A percentile compares a stretch with the other conserved stretches of the same genome.
Conservation (phyloP, 2,888 invertebrate genomes). For the Seira ritae region DNA sequence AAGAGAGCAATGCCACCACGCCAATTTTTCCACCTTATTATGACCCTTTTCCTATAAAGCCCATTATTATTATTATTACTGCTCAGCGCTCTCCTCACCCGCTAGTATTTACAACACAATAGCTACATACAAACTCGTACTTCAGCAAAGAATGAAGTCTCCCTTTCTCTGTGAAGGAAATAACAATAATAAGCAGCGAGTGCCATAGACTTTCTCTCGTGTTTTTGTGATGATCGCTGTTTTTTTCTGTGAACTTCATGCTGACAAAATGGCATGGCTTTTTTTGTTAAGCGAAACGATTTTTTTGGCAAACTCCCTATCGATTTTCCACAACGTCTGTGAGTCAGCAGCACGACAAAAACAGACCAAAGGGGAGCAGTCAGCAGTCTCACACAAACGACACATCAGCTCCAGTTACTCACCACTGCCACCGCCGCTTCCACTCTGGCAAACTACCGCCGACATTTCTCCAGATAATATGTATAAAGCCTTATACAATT, state of each 20-base stretch:
- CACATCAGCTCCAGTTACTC: constrained; percentile 54
- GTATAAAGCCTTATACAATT: neutral
- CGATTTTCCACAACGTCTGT: constrained; percentile 62
- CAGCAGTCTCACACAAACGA: constrained; percentile 63
- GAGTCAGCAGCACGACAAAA: constrained; percentile 53
- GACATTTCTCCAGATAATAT: constrained; percentile 18
- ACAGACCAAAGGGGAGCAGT: constrained; percentile 60
- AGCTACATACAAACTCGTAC: neutral
- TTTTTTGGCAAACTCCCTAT: constrained; percentile 66
- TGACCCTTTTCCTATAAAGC: constrained; percentile 2
- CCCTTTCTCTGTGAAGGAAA: neutral
- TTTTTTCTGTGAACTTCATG: constrained; percentile 57
- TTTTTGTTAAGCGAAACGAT: constrained; percentile 57
- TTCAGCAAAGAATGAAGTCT: neutral
- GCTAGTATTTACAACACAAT: constrained; percentile 9
- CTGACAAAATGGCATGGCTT: constrained; percentile 65
- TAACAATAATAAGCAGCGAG: constrained; percentile 5
- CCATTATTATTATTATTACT: constrained; percentile 19
- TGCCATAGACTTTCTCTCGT: constrained; percentile 8
- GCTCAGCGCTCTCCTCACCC: constrained; percentile 12
- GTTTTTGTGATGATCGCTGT: constrained; percentile 8
- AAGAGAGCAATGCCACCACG: constrained; percentile 17
- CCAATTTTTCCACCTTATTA: constrained; percentile 15
- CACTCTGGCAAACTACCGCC: constrained; percentile 26
- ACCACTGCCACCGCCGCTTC: constrained; percentile 34